These are phyloP conservation scores for Gasterosteus nipponicus DNA, from an alignment of 2,113 vertebrate species.

Conservation along the genomic window DNA sequence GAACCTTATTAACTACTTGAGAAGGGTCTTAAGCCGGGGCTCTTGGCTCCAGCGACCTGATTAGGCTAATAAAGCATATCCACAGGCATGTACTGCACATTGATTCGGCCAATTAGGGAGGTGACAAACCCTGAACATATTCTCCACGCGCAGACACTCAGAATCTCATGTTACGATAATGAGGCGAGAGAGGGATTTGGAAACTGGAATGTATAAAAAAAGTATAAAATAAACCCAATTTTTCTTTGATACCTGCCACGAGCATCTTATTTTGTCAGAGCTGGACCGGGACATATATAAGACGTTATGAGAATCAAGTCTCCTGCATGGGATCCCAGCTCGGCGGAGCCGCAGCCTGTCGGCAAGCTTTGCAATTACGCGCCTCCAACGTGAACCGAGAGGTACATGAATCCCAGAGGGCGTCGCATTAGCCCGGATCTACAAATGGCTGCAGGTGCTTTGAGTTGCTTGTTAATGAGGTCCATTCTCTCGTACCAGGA, in stretches of 20 bases:
- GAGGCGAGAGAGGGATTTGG: constrained; percentile 41
- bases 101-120: constrained; percentile 75
- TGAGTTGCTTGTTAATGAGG: background rate
- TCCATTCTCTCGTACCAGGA: background rate
- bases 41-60: constrained; percentile 70
- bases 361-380: background rate
- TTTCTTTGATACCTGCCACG: background rate
- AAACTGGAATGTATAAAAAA: constrained; percentile 19
- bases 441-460: background rate
- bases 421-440: too few species aligned
- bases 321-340: background rate
- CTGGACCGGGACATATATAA: background rate
- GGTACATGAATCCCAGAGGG: background rate
- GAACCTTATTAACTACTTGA: constrained; percentile 72
- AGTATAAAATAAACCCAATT: constrained; percentile 7
- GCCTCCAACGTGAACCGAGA: background rate
- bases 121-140: constrained; percentile 71
- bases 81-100: constrained; percentile 62
- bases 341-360: background rate
- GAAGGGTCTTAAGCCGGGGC: constrained; percentile 58
- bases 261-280: background rate
- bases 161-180: constrained; percentile 67
- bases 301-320: background rate
- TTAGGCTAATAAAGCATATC: constrained; percentile 78
- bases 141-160: constrained; percentile 55